Base-by-base conservation (phyloP, 2,113 vertebrate genomes). In the Anolis sagrei region DNA sequence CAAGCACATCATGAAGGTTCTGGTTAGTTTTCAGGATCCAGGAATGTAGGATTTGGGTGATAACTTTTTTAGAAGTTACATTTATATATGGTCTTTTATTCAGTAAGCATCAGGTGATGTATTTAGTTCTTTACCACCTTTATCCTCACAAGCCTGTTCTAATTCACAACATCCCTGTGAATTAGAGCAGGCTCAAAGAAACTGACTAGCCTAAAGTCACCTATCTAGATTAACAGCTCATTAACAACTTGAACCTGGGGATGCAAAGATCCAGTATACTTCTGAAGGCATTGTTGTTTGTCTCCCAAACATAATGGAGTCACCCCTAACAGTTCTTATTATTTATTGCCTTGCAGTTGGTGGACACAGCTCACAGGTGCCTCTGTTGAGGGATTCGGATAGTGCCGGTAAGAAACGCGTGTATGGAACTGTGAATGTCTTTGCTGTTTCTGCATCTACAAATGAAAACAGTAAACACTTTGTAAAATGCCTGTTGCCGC, bases 361-460 rank as follows among this genome's bases (percentile, higher is more conserved):
- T 0, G 95, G 98, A 77, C 96, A 98, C 18, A 95, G 96, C 80
- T 98, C 97, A 51, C 97, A 98, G 81, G 97, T 97, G 48, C 98
- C 98, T 48, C 89, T 98, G 73, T 94, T 98, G 82, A 97, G 94
- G 18, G 97, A 97, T 34, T 93, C 95, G 0, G 97, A 97, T 7
- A 93, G 92, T 81, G 95, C 87, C 61, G 97, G 98, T 98, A 81
- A 97, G 97, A 95, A 66, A n/a, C 64, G 5, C 36, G 19, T 3
- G 13, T 79, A n/a, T 25, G 32, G 36, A 44, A 10, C 23, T 39
- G 7, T 0, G 2, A 83, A 21, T 39, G 19, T 36, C 21, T 76
- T 25, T 84, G 51, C 70, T 83, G 77, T 32, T 61, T 19, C 32
- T 79, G 19, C 32, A 61, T 36, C 34, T 58, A 44, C 11, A 54